These are phyloP conservation scores for Sipha flava DNA, from an alignment of 1,140 invertebrate species.

Conservation along the genomic window DNA sequence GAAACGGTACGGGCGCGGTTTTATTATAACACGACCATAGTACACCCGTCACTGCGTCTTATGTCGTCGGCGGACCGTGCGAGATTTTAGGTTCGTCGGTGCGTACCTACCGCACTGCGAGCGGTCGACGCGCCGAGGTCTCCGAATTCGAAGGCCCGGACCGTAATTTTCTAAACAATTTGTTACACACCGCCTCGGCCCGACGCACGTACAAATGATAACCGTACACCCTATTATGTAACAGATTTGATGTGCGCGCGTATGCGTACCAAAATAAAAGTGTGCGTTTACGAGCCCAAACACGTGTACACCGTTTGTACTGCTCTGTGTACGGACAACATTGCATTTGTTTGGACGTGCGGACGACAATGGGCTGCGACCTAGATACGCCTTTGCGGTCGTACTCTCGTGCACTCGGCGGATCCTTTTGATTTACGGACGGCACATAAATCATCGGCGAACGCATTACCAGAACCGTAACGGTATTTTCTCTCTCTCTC, in stretches of 20 bases:
- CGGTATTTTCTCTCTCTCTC: no score
- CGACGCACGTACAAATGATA: not conserved
- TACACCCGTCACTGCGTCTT: no score
- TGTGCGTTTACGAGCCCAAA: not conserved
- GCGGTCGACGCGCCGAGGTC: no score
- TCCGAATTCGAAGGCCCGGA: not conserved
- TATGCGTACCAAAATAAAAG: no score
- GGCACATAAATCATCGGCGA: not conserved
- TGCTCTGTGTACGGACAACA: not conserved
- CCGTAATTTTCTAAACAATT: constrained; percentile 24
- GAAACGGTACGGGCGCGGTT: no score
- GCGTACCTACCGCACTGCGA: no score
- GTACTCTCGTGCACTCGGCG: not conserved
- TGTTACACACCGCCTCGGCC: not conserved
- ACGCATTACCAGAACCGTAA: not conserved
- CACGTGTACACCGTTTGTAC: not conserved
- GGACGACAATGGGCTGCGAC: constrained; percentile 10
- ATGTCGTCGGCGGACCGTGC: no score
- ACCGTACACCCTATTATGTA: no score
- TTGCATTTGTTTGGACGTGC: constrained; percentile 27
- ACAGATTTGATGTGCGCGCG: no score
- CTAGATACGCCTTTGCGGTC: constrained; percentile 20
- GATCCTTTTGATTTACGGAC: constrained; percentile 8
- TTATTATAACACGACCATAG: no score
- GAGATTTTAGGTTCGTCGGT: no score